phyloP scores from a whole-genome alignment of 2,888 invertebrate genomes.

The Idaea aversata region DNA sequence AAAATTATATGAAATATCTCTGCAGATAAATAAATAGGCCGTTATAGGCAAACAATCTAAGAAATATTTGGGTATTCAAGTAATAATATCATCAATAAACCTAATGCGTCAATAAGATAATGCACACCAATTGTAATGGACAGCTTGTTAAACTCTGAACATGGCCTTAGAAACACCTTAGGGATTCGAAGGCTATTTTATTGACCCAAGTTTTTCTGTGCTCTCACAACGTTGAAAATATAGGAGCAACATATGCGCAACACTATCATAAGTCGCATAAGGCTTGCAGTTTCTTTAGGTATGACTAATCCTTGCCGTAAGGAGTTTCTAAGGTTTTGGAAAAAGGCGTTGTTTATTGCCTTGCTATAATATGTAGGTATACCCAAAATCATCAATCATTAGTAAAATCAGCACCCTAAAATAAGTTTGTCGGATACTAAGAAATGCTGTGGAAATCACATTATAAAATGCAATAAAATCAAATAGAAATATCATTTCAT shows the following conservation, averaged over 20 bases:
- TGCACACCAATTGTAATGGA: conserved; percentile 17
- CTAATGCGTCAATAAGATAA: conserved; percentile 29
- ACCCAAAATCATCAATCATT: no score
- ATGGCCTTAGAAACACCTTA: no score
- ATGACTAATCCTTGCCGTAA: no score
- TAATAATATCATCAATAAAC: conserved; percentile 25
- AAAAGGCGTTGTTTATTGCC: not conserved
- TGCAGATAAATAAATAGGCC: not conserved
- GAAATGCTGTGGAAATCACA: conserved; percentile 21
- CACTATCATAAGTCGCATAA: no score
- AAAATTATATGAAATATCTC: not conserved
- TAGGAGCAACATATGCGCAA: no score
- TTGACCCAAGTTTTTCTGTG: no score
- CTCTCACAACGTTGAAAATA: no score
- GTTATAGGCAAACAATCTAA: not conserved
- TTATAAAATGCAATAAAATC: conserved; percentile 18
- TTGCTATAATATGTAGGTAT: no score
- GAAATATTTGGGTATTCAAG: conserved; percentile 1
- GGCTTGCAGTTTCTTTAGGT: no score
- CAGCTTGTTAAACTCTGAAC: conserved; percentile 10
- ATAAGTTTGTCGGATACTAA: conserved; percentile 4
- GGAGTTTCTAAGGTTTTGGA: no score
- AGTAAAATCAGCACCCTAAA: conserved; percentile 7
- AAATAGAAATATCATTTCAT: conserved; percentile 9
- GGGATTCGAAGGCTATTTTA: no score